phyloP scores from a whole-genome alignment of 2,113 vertebrate species.

The Octodon degus region DNA sequence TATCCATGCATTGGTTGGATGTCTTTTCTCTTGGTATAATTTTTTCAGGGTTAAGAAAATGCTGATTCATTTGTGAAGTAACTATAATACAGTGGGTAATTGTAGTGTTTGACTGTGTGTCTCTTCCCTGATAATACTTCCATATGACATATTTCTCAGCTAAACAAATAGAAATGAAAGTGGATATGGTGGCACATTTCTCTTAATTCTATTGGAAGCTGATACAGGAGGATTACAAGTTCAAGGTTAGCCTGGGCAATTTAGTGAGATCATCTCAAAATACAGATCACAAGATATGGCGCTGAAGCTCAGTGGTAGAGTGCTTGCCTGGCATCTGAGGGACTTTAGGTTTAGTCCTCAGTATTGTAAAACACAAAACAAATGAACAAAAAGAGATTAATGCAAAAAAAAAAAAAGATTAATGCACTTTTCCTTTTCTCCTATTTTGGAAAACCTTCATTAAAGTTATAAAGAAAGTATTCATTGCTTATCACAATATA shows the following conservation, averaged over 20 bases:
- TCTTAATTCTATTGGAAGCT: not conserved
- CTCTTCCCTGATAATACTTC: not conserved
- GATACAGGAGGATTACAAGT: not conserved
- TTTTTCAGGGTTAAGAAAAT: not conserved
- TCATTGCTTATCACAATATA: not conserved
- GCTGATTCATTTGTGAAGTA: not conserved
- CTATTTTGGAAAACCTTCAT: conserved; percentile 29
- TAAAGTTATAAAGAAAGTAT: not conserved
- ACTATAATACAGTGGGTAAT: not conserved
- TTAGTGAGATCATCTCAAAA: not conserved
- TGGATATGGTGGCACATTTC: not conserved
- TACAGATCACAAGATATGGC: not conserved
- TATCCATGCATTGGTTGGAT: not conserved
- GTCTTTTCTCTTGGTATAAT: not conserved
- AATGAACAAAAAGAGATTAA: not conserved
- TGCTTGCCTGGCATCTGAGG: not conserved
- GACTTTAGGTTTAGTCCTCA: not conserved
- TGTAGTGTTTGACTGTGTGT: not conserved
- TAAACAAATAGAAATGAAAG: not conserved
- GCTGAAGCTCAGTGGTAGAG: not conserved
- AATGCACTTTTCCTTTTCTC: not conserved
- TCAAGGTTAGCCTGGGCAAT: not conserved
- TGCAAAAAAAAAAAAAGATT: not conserved
- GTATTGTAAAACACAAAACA: not conserved
- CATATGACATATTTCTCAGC: not conserved